Conservation (phyloP, 2,113 vertebrate species). For the Albula goreensis region DNA sequence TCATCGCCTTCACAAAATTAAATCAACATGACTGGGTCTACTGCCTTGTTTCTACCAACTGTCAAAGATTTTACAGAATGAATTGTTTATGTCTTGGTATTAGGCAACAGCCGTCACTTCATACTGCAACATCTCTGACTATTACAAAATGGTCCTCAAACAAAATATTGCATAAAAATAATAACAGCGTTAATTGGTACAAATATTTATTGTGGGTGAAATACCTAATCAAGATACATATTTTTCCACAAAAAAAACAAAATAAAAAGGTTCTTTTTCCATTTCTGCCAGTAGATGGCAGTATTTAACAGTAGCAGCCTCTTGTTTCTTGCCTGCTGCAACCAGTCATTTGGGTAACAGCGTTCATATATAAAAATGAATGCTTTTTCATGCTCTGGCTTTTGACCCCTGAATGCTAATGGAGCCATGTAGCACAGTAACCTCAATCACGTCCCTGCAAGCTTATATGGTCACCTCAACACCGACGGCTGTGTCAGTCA, state of each 20-base stretch:
- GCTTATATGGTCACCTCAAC: background rate
- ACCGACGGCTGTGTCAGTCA: background rate
- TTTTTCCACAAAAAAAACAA: background rate
- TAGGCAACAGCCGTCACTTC: too few relatives aligned
- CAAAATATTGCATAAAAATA: too few relatives aligned
- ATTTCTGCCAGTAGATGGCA: constrained; percentile 66
- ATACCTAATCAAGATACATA: background rate
- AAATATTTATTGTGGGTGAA: background rate
- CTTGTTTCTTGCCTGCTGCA: background rate
- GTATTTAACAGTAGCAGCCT: constrained; percentile 46
- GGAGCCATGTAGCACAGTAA: background rate
- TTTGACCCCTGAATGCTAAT: background rate
- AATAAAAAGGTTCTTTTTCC: background rate
- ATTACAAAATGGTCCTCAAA: too few relatives aligned
- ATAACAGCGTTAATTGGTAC: too few relatives aligned
- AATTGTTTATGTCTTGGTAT: too few relatives aligned
- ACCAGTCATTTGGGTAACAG: background rate
- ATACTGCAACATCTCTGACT: too few relatives aligned
- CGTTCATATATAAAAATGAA: background rate
- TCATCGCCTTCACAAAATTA: too few relatives aligned
- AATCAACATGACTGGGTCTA: too few relatives aligned
- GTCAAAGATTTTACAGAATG: too few relatives aligned
- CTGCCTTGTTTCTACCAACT: too few relatives aligned
- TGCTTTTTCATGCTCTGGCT: background rate
- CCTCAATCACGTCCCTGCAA: background rate